Conservation (phyloP, 2,113 vertebrate species). For the Labrus mixtus region DNA sequence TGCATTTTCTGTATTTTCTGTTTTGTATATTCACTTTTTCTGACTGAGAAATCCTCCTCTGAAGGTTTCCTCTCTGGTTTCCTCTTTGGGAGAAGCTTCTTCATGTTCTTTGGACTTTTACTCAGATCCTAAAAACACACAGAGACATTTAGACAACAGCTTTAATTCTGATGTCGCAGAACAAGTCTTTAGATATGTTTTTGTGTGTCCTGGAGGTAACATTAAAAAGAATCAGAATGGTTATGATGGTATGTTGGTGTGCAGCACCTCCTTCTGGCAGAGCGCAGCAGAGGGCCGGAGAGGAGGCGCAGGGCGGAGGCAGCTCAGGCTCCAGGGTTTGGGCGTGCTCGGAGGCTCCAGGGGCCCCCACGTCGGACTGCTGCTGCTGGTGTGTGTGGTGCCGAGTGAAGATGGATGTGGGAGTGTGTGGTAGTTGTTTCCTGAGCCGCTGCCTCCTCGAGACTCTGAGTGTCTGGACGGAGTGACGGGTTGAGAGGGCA, state of each 20-base stretch:
- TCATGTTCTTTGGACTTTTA: conserved; percentile 97
- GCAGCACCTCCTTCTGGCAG: conserved; percentile 93
- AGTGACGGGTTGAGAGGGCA: conserved; percentile 90
- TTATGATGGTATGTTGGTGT: too few species aligned
- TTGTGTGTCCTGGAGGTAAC: too few species aligned
- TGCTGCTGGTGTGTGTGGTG: conserved; percentile 78
- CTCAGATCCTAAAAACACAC: conserved; percentile 88
- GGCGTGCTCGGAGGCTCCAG: conserved; percentile 93
- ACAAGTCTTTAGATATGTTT: too few species aligned
- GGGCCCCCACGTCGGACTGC: conserved; percentile 89
- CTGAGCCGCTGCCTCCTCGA: conserved; percentile 81
- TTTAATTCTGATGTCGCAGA: too few species aligned
- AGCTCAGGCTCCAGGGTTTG: conserved; percentile 97
- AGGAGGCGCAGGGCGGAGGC: conserved; percentile 94
- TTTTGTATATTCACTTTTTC: conserved; percentile 89
- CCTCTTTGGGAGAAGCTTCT: conserved; percentile 96
- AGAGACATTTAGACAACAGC: neutral
- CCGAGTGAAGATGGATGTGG: conserved; percentile 89
- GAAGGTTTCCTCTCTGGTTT: conserved; percentile 97
- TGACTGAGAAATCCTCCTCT: conserved; percentile 93
- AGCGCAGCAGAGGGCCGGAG: conserved; percentile 94
- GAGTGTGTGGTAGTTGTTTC: conserved; percentile 90
- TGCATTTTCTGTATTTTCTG: too few species aligned
- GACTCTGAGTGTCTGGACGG: conserved; percentile 92
- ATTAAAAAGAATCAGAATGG: too few species aligned